A percentile compares a stretch with the other conserved stretches of the same genome.
Conservation (phyloP, 2,113 vertebrate genomes). For the Etheostoma spectabile region DNA sequence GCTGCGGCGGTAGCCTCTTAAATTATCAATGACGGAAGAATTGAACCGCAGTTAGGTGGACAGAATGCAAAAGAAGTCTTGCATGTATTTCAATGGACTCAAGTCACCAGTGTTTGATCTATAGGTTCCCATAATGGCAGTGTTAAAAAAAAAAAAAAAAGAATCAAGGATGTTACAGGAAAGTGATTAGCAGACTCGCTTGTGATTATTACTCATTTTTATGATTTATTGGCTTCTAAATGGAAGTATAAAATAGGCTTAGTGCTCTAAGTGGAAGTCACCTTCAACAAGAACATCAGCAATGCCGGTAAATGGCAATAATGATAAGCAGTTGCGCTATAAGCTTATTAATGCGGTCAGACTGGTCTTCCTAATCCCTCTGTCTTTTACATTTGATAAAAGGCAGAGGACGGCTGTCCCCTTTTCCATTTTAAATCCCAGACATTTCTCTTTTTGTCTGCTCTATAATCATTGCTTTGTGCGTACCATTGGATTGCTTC, state of each 20-base stretch:
- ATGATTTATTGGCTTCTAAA: slow-evolving; percentile 63
- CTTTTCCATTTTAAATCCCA: slow-evolving; percentile 57
- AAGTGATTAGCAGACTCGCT: slow-evolving; percentile 48
- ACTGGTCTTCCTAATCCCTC: slow-evolving; percentile 61
- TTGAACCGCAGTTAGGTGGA: slow-evolving; percentile 48
- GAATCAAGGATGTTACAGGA: slow-evolving; percentile 30
- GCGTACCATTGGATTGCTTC: background rate
- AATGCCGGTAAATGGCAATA: slow-evolving; percentile 61
- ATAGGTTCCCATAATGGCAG: slow-evolving; percentile 25
- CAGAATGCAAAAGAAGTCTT: slow-evolving; percentile 50
- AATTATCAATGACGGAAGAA: slow-evolving; percentile 68
- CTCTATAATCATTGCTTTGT: slow-evolving; percentile 20
- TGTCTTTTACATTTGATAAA: slow-evolving; percentile 64
- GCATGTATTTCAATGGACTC: background rate
- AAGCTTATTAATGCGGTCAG: slow-evolving; percentile 73
- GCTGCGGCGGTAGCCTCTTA: slow-evolving; percentile 48
- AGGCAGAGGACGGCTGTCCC: slow-evolving; percentile 46
- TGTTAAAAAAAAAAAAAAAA: slow-evolving; percentile 35
- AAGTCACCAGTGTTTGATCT: background rate
- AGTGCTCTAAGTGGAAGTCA: slow-evolving; percentile 71
- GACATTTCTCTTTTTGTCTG: slow-evolving; percentile 31
- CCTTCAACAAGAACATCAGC: slow-evolving; percentile 72
- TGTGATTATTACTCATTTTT: slow-evolving; percentile 52
- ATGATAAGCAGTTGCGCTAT: slow-evolving; percentile 65
- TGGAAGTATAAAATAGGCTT: slow-evolving; percentile 65